Conservation (phyloP, 2,113 vertebrate genomes). For the Bufo gargarizans region DNA sequence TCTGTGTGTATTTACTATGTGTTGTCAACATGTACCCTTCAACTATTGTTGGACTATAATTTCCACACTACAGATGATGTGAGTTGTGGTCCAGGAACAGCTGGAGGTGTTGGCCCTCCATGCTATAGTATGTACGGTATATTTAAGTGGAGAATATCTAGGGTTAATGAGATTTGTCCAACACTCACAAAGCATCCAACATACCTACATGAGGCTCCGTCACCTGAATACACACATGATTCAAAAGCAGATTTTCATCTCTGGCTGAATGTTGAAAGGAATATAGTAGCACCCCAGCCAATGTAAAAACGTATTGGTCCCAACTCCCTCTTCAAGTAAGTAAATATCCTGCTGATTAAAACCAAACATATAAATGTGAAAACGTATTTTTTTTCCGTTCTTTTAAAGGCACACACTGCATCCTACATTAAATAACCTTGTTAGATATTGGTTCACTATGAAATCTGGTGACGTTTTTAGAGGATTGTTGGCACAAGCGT, state of each 20-base stretch:
- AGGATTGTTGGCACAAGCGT: conserved; percentile 11
- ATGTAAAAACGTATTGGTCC: conserved; percentile 24
- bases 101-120: conserved; percentile 28
- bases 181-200: conserved; percentile 37
- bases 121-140: not conserved
- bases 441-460: conserved; percentile 14
- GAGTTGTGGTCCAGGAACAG: conserved; percentile 31
- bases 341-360: conserved; percentile 53
- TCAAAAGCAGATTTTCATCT: conserved; percentile 14
- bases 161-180: conserved; percentile 48
- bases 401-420: conserved; percentile 14
- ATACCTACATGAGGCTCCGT: conserved; percentile 37
- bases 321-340: conserved; percentile 51
- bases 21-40: conserved; percentile 31
- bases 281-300: conserved; percentile 44
- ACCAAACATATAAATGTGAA: conserved; percentile 16
- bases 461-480: conserved; percentile 43
- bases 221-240: conserved; percentile 48
- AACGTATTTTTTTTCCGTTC: not conserved
- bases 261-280: not conserved
- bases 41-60: conserved; percentile 29
- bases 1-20: conserved; percentile 30
- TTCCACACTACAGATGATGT: conserved; percentile 19
- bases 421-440: conserved; percentile 54
- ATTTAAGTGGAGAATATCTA: not conserved